Evolutionary conservation across 2,113 vertebrate species (phyloP).

Genomic region (Lathamus discolor): DNA sequence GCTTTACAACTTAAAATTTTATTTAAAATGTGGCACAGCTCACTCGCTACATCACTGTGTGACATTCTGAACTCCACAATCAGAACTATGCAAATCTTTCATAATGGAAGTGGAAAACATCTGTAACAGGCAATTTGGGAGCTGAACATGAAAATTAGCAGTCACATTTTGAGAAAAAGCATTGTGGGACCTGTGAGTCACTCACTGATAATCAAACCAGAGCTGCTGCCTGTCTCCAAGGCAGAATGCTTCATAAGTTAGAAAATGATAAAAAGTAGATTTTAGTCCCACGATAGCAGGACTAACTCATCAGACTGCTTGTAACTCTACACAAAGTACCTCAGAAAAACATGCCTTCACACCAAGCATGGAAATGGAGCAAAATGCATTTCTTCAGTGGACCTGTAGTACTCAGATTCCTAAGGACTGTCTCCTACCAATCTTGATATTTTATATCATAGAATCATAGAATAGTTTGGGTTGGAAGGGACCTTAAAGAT

Average conservation of each 20-base stretch:
- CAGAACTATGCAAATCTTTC: neutral
- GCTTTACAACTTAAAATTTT: neutral
- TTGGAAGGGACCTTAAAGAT: neutral
- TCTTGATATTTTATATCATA: neutral
- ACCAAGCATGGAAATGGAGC: neutral
- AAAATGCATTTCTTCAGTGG: neutral
- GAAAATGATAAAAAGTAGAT: neutral
- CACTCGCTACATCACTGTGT: neutral
- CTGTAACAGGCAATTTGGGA: conserved; percentile 27
- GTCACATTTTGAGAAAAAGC: conserved; percentile 1
- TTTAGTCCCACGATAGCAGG: neutral
- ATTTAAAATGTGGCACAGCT: neutral
- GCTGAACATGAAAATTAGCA: conserved; percentile 22
- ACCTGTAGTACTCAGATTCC: neutral
- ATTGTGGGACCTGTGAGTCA: neutral
- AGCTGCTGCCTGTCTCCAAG: neutral
- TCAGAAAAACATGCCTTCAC: neutral
- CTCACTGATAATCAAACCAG: neutral
- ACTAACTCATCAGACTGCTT: neutral
- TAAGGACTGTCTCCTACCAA: neutral
- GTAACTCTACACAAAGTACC: neutral
- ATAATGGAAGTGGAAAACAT: neutral
- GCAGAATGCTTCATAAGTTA: neutral
- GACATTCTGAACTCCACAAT: conserved; percentile 10
- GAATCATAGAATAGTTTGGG: neutral